These are phyloP conservation scores for Elephantulus edwardii DNA, from an alignment of 2,113 vertebrate genomes.

Conservation along the genomic window DNA sequence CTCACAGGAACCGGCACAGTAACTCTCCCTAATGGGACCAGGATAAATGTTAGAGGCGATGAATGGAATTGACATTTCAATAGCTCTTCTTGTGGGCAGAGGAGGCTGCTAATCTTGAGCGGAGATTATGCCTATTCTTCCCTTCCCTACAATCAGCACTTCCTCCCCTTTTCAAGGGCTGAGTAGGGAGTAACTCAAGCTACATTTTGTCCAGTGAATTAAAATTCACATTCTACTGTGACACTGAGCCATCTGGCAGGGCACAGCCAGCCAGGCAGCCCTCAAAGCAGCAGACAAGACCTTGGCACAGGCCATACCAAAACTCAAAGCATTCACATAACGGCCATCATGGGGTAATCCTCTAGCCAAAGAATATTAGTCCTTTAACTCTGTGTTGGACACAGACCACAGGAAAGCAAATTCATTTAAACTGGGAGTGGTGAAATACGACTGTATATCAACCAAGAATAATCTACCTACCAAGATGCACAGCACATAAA, in stretches of 20 bases:
- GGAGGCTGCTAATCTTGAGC: conserved; percentile 54
- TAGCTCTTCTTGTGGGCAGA: conserved; percentile 60
- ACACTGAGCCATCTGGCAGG: conserved; percentile 68
- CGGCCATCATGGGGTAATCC: neutral
- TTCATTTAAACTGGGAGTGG: neutral
- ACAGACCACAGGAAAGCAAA: conserved; percentile 36
- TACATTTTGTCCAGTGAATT: conserved; percentile 53
- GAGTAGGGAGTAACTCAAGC: conserved; percentile 25
- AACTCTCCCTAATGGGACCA: conserved; percentile 19
- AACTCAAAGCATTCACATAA: conserved; percentile 1
- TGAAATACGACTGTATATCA: conserved; percentile 31
- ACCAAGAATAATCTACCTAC: neutral
- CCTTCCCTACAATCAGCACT: conserved; percentile 54
- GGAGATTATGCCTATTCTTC: conserved; percentile 58
- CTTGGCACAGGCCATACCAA: conserved; percentile 57
- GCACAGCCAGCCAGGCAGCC: conserved; percentile 26
- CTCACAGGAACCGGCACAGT: neutral
- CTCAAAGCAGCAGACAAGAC: conserved; percentile 62
- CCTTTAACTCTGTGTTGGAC: neutral
- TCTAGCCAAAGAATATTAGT: neutral
- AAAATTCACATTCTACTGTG: conserved; percentile 55
- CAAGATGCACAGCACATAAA: neutral
- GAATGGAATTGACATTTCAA: conserved; percentile 63
- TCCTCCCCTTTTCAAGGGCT: conserved; percentile 37
- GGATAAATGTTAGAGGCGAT: conserved; percentile 50